Evolutionary conservation across 1,140 invertebrate genomes (phyloP).

Genomic region (Tetragonula clypearis): DNA sequence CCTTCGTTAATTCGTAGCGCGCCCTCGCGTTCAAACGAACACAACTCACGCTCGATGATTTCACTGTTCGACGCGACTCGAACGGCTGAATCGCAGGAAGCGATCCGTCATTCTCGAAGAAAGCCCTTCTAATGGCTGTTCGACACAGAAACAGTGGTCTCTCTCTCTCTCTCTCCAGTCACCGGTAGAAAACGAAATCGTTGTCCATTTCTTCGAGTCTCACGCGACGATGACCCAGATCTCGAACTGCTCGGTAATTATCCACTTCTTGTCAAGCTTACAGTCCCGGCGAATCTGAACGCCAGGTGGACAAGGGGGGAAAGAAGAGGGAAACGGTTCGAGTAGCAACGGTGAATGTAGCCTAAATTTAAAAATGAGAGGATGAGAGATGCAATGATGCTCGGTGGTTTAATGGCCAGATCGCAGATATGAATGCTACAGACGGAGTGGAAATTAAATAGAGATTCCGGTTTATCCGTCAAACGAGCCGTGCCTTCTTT

Average conservation of each 20-base stretch:
- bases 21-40: constrained; percentile 5
- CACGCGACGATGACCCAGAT: constrained; percentile 69
- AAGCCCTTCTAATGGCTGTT: constrained; percentile 37
- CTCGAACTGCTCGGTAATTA: constrained; percentile 72
- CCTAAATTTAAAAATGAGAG: not conserved
- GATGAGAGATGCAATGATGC: not conserved
- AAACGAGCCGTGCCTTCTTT: too few relatives aligned
- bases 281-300: constrained; percentile 61
- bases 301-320: not conserved
- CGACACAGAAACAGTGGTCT: not conserved
- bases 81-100: constrained; percentile 40
- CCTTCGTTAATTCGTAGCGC: constrained; percentile 42
- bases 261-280: constrained; percentile 57
- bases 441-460: too few relatives aligned
- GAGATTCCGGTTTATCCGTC: too few relatives aligned
- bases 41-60: constrained; percentile 37
- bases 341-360: constrained; percentile 41
- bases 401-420: not conserved
- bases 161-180: constrained; percentile 31
- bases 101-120: constrained; percentile 58
- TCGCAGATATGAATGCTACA: too few relatives aligned
- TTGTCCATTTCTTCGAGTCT: constrained; percentile 40
- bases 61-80: constrained; percentile 26
- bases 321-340: constrained; percentile 35
- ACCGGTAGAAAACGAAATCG: constrained; percentile 59